Conservation (phyloP, 2,797 vertebrate genomes). For the Chaetophractus vellerosus region DNA sequence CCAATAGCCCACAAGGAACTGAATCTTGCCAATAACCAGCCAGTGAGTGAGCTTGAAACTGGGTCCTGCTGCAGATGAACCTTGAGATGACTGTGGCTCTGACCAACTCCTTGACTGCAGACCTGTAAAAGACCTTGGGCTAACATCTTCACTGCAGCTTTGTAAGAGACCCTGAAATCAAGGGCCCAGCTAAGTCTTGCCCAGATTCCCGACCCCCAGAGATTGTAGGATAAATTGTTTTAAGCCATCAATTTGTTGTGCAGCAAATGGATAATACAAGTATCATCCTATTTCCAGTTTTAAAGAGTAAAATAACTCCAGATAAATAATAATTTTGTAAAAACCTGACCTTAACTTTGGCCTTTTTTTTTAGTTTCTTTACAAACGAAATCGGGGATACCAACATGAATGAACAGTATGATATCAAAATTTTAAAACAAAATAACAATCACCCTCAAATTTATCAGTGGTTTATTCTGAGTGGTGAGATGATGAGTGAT, state of each 20-base stretch:
- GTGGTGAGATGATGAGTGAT: background rate
- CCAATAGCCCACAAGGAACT: background rate
- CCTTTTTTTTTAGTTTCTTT: background rate
- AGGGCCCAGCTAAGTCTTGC: background rate
- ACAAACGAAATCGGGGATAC: background rate
- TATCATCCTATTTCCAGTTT: constrained; percentile 16
- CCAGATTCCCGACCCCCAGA: background rate
- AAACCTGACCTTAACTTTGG: background rate
- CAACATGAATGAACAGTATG: background rate
- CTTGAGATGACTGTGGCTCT: no score
- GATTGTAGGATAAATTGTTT: background rate
- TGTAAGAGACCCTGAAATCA: background rate
- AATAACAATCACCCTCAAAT: background rate
- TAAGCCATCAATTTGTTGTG: background rate
- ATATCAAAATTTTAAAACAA: background rate
- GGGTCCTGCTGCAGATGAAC: no score
- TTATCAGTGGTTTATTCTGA: constrained; percentile 17
- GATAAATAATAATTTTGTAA: background rate
- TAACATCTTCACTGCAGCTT: no score
- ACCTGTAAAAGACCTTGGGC: no score
- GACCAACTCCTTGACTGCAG: no score
- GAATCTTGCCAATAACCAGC: no score
- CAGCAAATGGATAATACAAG: background rate
- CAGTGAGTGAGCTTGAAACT: no score
- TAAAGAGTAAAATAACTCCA: constrained; percentile 33